A percentile compares a stretch with the other conserved stretches of the same genome.
Conservation (phyloP, 2,113 vertebrate genomes). For the Axis porcinus region DNA sequence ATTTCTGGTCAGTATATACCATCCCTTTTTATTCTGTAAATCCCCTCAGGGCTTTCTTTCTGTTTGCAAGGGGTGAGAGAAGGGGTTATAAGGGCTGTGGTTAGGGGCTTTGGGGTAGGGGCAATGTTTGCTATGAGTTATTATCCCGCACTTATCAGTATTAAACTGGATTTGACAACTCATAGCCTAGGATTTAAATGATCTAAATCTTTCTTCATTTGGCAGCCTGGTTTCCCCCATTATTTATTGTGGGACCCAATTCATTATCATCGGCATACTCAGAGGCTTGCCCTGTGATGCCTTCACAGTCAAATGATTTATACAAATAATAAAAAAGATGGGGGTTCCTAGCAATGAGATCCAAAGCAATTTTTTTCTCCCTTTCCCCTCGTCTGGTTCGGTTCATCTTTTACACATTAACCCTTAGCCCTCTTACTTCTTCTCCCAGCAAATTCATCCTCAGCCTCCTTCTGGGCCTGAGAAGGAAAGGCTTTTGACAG, state of each 20-base stretch:
- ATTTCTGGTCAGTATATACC: conserved; percentile 17
- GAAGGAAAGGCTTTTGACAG: neutral
- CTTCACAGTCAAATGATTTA: conserved; percentile 61
- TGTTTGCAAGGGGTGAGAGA: neutral
- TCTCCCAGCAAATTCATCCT: neutral
- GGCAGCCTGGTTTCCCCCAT: conserved; percentile 70
- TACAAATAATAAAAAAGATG: neutral
- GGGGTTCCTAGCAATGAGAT: neutral
- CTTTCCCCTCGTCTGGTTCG: neutral
- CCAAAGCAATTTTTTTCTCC: neutral
- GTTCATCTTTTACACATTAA: conserved; percentile 40
- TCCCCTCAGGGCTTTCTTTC: neutral
- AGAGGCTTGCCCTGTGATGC: conserved; percentile 62
- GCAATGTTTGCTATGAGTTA: conserved; percentile 60
- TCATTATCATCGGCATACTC: conserved; percentile 60
- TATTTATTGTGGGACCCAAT: conserved; percentile 75
- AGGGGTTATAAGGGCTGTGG: neutral
- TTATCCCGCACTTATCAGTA: conserved; percentile 74
- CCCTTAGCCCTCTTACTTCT: neutral
- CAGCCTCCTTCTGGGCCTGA: neutral
- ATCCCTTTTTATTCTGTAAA: neutral
- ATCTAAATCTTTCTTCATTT: conserved; percentile 77
- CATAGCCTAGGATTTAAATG: conserved; percentile 76
- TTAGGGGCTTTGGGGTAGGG: neutral
- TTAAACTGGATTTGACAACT: conserved; percentile 79